These are phyloP conservation scores for Sclerodermus sp. DNA, from an alignment of 2,888 invertebrate species.

Conservation along the genomic window DNA sequence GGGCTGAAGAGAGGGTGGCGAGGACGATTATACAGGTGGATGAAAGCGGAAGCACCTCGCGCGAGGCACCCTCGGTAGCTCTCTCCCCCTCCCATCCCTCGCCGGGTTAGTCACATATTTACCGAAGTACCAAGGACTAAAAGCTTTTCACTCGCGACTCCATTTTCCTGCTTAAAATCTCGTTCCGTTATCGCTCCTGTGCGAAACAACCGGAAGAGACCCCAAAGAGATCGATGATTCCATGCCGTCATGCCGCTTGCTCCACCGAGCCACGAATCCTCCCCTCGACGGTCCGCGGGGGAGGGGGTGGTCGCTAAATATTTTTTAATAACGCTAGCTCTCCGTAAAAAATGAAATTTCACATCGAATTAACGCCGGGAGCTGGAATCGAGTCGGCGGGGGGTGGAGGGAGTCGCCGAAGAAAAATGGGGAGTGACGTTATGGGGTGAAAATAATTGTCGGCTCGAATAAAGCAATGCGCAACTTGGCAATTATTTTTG, in stretches of 20 bases:
- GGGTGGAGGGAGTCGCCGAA: too few species aligned
- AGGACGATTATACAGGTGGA: slow-evolving; percentile 40
- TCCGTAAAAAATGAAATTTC: too few species aligned
- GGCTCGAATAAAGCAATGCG: slow-evolving; percentile 5
- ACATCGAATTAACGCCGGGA: too few species aligned
- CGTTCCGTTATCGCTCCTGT: slow-evolving; percentile 31
- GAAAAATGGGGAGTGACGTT: background rate
- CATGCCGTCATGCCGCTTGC: too few species aligned
- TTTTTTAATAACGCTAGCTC: too few species aligned
- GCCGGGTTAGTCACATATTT: slow-evolving; percentile 48
- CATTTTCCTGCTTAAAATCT: slow-evolving; percentile 44
- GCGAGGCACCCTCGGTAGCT: slow-evolving; percentile 3
- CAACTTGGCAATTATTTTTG: slow-evolving; percentile 25
- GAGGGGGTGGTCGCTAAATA: too few species aligned
- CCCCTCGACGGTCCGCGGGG: too few species aligned
- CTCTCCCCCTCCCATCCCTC: slow-evolving; percentile 7
- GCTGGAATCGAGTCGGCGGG: too few species aligned
- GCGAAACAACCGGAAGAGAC: slow-evolving; percentile 25
- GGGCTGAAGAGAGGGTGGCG: slow-evolving; percentile 11
- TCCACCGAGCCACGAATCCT: too few species aligned
- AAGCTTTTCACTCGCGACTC: slow-evolving; percentile 43
- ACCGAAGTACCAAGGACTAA: slow-evolving; percentile 43
- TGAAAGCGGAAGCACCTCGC: slow-evolving; percentile 28
- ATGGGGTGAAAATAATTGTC: slow-evolving; percentile 11
- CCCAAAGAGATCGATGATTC: too few species aligned